Percentiles rank a stretch among this genome's conserved stretches.
Conservation (phyloP, 2,888 invertebrate genomes). For the Shargacucullia verbasci region DNA sequence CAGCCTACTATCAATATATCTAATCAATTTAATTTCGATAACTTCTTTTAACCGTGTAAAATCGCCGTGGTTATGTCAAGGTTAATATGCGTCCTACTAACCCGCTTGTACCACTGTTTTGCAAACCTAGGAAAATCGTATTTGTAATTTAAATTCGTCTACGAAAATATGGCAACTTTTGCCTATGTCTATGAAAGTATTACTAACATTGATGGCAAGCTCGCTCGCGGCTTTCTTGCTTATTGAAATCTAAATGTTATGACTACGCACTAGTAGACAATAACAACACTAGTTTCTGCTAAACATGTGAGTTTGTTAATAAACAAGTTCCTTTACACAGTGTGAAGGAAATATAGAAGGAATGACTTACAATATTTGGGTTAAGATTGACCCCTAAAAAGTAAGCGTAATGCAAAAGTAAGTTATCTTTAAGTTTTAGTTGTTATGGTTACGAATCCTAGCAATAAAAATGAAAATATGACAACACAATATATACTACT, state of each 20-base stretch:
- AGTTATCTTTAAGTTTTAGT: too few relatives aligned
- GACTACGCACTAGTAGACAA: not conserved
- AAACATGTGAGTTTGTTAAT: too few relatives aligned
- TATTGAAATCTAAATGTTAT: not conserved
- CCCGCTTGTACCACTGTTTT: constrained; percentile 53
- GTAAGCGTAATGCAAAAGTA: too few relatives aligned
- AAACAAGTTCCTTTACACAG: too few relatives aligned
- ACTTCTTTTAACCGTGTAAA: constrained; percentile 52
- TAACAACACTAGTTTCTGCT: too few relatives aligned
- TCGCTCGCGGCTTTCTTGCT: not conserved
- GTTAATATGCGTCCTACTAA: constrained; percentile 70
- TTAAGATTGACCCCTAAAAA: too few relatives aligned
- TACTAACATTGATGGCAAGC: not conserved
- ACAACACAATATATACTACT: too few relatives aligned
- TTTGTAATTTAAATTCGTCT: constrained; percentile 22
- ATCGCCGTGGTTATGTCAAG: constrained; percentile 71
- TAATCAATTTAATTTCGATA: constrained; percentile 47
- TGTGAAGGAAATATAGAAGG: too few relatives aligned
- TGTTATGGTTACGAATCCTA: too few relatives aligned
- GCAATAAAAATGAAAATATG: too few relatives aligned
- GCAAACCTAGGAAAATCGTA: constrained; percentile 32
- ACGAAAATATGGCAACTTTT: constrained; percentile 15
- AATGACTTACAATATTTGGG: too few relatives aligned
- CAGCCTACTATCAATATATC: constrained; percentile 18
- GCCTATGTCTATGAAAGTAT: not conserved